phyloP scores from a whole-genome alignment of 2,888 invertebrate genomes.

The Xylocampa areola region DNA sequence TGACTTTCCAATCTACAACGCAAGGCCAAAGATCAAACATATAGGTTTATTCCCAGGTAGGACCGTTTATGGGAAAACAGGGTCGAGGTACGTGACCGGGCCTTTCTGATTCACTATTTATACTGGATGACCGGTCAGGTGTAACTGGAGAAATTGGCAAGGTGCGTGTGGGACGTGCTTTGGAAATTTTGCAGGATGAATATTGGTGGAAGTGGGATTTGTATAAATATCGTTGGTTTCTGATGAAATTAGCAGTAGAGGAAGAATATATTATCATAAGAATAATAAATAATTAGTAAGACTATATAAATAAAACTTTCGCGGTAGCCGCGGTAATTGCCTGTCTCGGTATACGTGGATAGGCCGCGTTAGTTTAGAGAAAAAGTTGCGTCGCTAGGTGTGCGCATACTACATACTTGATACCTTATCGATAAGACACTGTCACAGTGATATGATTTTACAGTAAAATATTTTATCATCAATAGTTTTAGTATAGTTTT shows the following conservation, averaged over 20 bases:
- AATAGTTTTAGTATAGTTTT: too few relatives aligned
- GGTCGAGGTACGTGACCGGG: slow-evolving; percentile 46
- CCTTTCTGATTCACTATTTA: slow-evolving; percentile 48
- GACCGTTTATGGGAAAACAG: slow-evolving; percentile 16
- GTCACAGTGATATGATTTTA: too few relatives aligned
- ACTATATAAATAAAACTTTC: too few relatives aligned
- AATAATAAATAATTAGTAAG: too few relatives aligned
- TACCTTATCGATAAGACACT: too few relatives aligned
- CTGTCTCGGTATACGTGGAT: too few relatives aligned
- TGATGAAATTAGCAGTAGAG: not conserved
- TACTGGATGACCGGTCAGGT: slow-evolving; percentile 23
- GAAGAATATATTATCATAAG: too few relatives aligned
- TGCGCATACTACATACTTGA: too few relatives aligned
- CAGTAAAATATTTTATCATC: too few relatives aligned
- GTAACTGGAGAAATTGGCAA: slow-evolving; percentile 34
- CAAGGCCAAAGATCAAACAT: slow-evolving; percentile 36
- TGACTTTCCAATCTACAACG: slow-evolving; percentile 18
- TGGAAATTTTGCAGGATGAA: slow-evolving; percentile 3
- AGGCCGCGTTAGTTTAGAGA: too few relatives aligned
- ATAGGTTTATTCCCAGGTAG: slow-evolving; percentile 20
- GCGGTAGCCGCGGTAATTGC: too few relatives aligned
- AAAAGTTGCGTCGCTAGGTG: too few relatives aligned
- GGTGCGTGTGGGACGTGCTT: slow-evolving; percentile 19
- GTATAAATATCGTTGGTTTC: not conserved
- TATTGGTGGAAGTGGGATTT: not conserved